A percentile compares a stretch with the other conserved stretches of the same genome.
Evolutionary conservation across 2,888 invertebrate genomes (phyloP).

Genomic region (Pinctada fucata): DNA sequence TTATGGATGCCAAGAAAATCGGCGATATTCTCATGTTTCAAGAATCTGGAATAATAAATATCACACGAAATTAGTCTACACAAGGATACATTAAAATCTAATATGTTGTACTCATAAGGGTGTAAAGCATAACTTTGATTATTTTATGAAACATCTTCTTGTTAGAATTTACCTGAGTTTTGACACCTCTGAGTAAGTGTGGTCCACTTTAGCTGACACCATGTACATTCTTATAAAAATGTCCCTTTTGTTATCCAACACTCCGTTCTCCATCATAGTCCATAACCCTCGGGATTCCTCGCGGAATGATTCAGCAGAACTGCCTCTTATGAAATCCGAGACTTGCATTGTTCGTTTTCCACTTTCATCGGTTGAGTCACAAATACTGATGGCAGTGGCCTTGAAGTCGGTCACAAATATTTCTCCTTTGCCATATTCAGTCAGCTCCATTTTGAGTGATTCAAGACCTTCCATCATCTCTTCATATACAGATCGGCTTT

Average conservation of each 20-base stretch:
- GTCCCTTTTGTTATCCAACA: constrained; percentile 38
- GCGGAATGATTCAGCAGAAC: constrained; percentile 34
- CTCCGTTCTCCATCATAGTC: constrained; percentile 52
- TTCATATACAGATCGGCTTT: constrained; percentile 47
- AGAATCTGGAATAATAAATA: constrained; percentile 47
- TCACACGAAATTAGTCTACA: too few species aligned
- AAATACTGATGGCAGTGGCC: constrained; percentile 44
- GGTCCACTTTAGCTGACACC: constrained; percentile 50
- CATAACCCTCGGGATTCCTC: constrained; percentile 51
- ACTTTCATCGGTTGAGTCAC: constrained; percentile 28
- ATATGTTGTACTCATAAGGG: too few species aligned
- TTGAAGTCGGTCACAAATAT: constrained; percentile 56
- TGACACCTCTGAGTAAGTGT: constrained; percentile 58
- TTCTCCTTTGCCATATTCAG: constrained; percentile 54
- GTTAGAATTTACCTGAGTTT: constrained; percentile 55
- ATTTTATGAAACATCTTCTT: too few species aligned
- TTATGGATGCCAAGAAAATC: constrained; percentile 63
- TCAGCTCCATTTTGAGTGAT: constrained; percentile 46
- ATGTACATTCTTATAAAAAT: constrained; percentile 58
- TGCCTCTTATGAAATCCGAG: constrained; percentile 42
- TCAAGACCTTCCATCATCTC: constrained; percentile 56
- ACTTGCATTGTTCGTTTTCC: constrained; percentile 43
- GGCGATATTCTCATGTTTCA: constrained; percentile 52
- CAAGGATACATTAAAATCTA: too few species aligned
- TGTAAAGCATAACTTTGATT: too few species aligned